Evolutionary conservation across 2,113 vertebrate genomes (phyloP).

Genomic region (Chascanopsetta lugubris): DNA sequence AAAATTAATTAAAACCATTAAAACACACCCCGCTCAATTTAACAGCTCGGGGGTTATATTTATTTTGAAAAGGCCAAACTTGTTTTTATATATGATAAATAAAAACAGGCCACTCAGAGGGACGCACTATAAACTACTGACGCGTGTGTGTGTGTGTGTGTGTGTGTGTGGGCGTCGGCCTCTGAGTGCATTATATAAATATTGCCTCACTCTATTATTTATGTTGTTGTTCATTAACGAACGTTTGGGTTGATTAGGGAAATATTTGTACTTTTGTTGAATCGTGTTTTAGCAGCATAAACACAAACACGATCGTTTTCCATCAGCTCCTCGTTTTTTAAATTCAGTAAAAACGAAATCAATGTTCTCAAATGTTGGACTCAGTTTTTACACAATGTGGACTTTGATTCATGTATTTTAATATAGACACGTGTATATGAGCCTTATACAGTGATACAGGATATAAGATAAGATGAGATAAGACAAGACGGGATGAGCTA

Average conservation of each 20-base stretch:
- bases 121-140: constrained; percentile 43
- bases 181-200: constrained; percentile 65
- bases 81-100: constrained; percentile 58
- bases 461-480: no score
- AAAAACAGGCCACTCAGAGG: constrained; percentile 47
- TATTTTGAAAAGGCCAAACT: constrained; percentile 53
- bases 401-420: no score
- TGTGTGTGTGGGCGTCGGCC: constrained; percentile 38
- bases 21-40: constrained; percentile 48
- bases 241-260: constrained; percentile 53
- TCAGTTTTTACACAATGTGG: background rate
- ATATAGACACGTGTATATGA: no score
- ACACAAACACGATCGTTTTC: constrained; percentile 23
- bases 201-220: constrained; percentile 62
- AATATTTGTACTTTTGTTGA: constrained; percentile 56
- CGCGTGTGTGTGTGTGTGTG: constrained; percentile 43
- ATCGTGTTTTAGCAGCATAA: constrained; percentile 41
- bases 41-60: constrained; percentile 60
- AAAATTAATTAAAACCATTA: constrained; percentile 30
- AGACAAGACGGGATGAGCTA: no score
- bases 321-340: no score
- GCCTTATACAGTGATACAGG: no score
- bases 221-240: constrained; percentile 52
- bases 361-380: no score
- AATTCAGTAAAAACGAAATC: constrained; percentile 13